phyloP scores from a whole-genome alignment of 2,888 invertebrate species.

The Agrochola circellaris region DNA sequence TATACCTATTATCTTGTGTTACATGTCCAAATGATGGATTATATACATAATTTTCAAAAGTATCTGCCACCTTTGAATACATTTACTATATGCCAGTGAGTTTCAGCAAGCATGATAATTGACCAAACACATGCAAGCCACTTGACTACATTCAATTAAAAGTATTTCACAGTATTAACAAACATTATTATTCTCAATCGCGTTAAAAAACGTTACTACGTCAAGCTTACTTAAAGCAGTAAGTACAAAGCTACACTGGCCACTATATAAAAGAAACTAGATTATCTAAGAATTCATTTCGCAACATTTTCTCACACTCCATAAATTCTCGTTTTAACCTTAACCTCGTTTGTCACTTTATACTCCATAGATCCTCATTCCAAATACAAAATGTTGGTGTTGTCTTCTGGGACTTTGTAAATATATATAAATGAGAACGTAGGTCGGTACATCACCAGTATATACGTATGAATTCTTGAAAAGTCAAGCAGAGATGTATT shows the following conservation, averaged over 20 bases:
- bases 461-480: neutral
- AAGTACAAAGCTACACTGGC: slow-evolving; percentile 33
- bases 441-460: neutral
- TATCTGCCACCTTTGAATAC: neutral
- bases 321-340: slow-evolving; percentile 57
- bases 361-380: slow-evolving; percentile 56
- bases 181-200: slow-evolving; percentile 21
- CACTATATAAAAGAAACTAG: slow-evolving; percentile 52
- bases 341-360: slow-evolving; percentile 57
- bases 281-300: slow-evolving; percentile 60
- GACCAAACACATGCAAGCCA: neutral
- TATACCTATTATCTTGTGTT: neutral
- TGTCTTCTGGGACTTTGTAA: slow-evolving; percentile 36
- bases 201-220: slow-evolving; percentile 41
- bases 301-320: slow-evolving; percentile 52
- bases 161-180: slow-evolving; percentile 26
- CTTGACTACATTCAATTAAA: neutral
- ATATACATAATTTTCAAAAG: neutral
- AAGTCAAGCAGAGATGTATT: no score
- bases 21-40: neutral
- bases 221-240: slow-evolving; percentile 22
- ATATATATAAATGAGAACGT: slow-evolving; percentile 27
- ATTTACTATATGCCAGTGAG: neutral
- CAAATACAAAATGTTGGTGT: slow-evolving; percentile 51
- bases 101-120: neutral